Evolutionary conservation across 2,113 vertebrate genomes (phyloP), one percentile per base, ranked within the genome.

Genomic region (Mola mola): DNA sequence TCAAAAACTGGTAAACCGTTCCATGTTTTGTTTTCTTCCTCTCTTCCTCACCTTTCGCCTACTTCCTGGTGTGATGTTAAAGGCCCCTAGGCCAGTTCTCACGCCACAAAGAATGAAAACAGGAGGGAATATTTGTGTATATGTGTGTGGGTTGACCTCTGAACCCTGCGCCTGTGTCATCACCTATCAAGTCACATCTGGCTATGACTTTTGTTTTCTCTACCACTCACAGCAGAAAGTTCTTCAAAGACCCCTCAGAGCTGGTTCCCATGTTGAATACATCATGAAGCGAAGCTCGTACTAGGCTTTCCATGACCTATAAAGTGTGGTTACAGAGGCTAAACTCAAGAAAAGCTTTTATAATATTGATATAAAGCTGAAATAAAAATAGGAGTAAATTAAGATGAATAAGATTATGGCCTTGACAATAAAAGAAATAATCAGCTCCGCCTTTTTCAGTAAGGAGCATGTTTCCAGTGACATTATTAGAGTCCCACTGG

Each of bases 101-200:
- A 90, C 82, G 81, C 80, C 75, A 38, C 19, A 10, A 80, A 69
- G 66, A 78, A 86, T 66, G 66, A 81, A 88, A 87, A 86, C 81
- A 79, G 61, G 63, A 83, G 67, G 57, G 73, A 57, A 59, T 12
- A 4, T 61, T 46, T 33, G 38, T 70, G 72, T 74, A 4, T 52
- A 21, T 76, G 29, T 62, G 48, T 58, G 53, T 59, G 37, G 36
- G n/a, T 29, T 72, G 80, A 81, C 85, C 63, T 85, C 40, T 74
- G 36, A 49, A 70, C 63, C 59, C 17, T 6, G 1, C 10, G 15
- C 34, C 65, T 59, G 72, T 87, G 81, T 83, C 72, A 73, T 74
- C 46, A 5, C 20, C 59, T 24, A 64, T 83, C 67, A 64, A 50
- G 79, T 70, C 79, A 78, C 83, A 86, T 87, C 85, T 87, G 87